phyloP scores from a whole-genome alignment of 1,140 invertebrate species.

The Aphaenogaster rudis region DNA sequence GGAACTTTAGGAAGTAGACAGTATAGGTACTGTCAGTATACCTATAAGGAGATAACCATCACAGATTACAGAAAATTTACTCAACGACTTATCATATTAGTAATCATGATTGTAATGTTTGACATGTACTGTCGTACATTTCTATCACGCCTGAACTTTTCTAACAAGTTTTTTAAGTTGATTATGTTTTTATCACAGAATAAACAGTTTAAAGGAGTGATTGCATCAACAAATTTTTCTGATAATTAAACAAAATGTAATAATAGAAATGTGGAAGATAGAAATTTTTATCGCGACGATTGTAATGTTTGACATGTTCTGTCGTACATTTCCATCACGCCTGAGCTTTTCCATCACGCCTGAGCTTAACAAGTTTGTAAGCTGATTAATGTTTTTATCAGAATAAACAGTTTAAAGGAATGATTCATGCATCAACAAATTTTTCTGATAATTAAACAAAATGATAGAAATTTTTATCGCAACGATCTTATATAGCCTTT shows the following conservation, averaged over 20 bases:
- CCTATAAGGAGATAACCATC: background rate
- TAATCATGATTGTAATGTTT: background rate
- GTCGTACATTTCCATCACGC: too few relatives aligned
- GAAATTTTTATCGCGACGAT: background rate
- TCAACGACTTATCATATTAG: slow-evolving; percentile 1
- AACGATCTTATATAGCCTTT: background rate
- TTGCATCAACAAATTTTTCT: background rate
- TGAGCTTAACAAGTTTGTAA: too few relatives aligned
- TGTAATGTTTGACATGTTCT: too few relatives aligned
- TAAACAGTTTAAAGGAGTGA: background rate
- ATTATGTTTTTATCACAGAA: background rate
- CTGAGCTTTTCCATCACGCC: too few relatives aligned
- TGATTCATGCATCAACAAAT: too few relatives aligned
- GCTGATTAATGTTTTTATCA: too few relatives aligned
- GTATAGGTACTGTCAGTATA: background rate
- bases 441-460: too few relatives aligned
- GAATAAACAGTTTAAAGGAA: too few relatives aligned
- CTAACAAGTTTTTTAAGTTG: background rate
- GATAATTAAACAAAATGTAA: background rate
- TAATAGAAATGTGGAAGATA: background rate
- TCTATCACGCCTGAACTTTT: background rate
- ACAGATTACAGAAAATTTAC: background rate
- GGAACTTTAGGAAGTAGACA: too few relatives aligned
- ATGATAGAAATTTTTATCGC: too few relatives aligned
- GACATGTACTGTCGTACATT: background rate